Evolutionary conservation across 1,140 invertebrate genomes (phyloP), one percentile per base, ranked within the genome.

Genomic region (Gonioctena quinquepunctata): DNA sequence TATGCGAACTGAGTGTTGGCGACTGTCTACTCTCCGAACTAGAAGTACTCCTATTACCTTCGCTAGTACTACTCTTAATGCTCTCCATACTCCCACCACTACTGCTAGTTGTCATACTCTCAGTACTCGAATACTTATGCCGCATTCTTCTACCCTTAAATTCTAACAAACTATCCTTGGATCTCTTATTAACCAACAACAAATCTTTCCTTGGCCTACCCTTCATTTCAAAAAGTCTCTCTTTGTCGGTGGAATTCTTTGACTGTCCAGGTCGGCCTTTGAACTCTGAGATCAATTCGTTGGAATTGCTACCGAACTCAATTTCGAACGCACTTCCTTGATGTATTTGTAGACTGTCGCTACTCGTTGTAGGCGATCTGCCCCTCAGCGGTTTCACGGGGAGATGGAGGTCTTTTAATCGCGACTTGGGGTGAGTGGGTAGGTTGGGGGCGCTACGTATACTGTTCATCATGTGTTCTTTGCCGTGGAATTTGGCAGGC

Each of bases 11-110:
- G 6, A 94, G 83, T 33, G 91, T 92, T 70, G 89, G 92, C 63
- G 92, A 94, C 78, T 90, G 90, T 18, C 90, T 87, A 78, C 92
- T 93, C 79, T 93, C 92, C 16, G 90, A 92, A 80, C 92, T 93
- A 74, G 90, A 92, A 22, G 91, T 93, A 72, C 91, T 93, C 65
- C 92, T 86, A 77, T 93, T 93, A 3, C 91, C 92, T 82, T 93
- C 92, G 76, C 92, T 94, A 23, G 92, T 94, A 78, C 91, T 93
- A 82, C 92, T 93, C 25, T 91, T 86, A 26, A 94, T 82, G 13
- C 92, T 93, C 78, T 94, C 93, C 90, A 94, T 92, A 81, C 93
- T 94, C 7, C 92, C 92, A 22, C 91, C 91, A 78, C 92, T 93
- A 81, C 92, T 93, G 70, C 91, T 93, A 1, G 92, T 94, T 7